Conservation (phyloP, 2,113 vertebrate genomes). For the Sitta europaea region DNA sequence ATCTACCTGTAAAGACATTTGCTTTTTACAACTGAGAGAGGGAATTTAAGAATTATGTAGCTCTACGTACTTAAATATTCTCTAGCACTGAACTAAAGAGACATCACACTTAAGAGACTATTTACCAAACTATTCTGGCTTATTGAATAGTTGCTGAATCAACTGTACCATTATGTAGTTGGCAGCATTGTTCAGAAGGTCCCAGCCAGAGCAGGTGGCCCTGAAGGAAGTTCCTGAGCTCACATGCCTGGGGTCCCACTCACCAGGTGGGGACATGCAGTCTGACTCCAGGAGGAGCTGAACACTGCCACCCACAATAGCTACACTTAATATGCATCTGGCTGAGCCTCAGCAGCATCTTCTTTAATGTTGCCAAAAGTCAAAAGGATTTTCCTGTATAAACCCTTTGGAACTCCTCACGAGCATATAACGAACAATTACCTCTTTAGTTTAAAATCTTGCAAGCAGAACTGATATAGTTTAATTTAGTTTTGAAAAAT, state of each 20-base stretch:
- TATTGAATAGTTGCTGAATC: background rate
- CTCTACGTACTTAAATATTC: background rate
- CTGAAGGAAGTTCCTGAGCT: background rate
- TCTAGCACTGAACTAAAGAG: background rate
- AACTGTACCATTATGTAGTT: background rate
- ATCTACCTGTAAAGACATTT: background rate
- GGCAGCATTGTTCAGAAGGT: background rate
- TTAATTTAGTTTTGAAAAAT: background rate
- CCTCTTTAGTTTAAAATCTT: background rate
- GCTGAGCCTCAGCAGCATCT: background rate
- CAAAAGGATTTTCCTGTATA: background rate
- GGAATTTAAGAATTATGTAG: background rate
- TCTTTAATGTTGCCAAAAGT: background rate
- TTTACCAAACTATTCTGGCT: background rate
- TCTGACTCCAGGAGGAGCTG: background rate
- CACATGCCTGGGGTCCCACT: background rate
- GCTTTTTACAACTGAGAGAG: background rate
- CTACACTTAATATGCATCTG: background rate
- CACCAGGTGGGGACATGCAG: too few relatives aligned
- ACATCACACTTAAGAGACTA: background rate
- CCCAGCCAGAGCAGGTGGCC: background rate
- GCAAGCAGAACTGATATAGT: background rate
- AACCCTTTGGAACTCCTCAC: background rate
- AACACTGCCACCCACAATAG: background rate
- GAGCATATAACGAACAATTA: background rate